phyloP scores from a whole-genome alignment of 2,888 invertebrate genomes.

The Chironomus tentans region DNA sequence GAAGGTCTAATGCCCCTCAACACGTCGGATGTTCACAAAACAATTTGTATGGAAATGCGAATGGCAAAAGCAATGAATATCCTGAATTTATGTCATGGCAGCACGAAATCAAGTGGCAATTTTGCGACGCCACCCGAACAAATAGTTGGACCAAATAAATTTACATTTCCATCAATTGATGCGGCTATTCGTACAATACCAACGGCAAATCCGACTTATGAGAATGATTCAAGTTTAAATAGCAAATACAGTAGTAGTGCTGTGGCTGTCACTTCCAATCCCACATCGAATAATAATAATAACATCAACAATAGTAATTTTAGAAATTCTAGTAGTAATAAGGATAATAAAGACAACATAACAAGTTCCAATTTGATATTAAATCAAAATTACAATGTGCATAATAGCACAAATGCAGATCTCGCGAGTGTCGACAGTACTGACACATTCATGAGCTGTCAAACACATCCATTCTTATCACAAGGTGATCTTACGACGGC shows the following conservation, averaged over 20 bases:
- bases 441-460: constrained; percentile 93
- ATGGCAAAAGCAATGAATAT: constrained; percentile 41
- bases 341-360: constrained; percentile 19
- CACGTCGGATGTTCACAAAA: constrained; percentile 74
- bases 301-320: constrained; percentile 33
- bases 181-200: neutral
- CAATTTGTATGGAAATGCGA: constrained; percentile 72
- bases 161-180: constrained; percentile 19
- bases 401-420: constrained; percentile 44
- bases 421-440: constrained; percentile 62
- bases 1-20: constrained; percentile 80
- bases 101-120: constrained; percentile 30
- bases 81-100: constrained; percentile 28
- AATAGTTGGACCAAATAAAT: constrained; percentile 8
- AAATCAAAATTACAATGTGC: constrained; percentile 37
- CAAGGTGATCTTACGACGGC: constrained; percentile 62
- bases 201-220: neutral
- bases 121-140: constrained; percentile 5
- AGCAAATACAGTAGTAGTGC: constrained; percentile 5
- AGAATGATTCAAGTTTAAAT: neutral
- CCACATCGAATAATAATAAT: constrained; percentile 28
- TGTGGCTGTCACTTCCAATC: constrained; percentile 1
- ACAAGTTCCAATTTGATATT: constrained; percentile 26
- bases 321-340: neutral
- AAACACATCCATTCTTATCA: constrained; percentile 88